phyloP scores from a whole-genome alignment of 1,140 invertebrate species.

The Anastrepha ludens region DNA sequence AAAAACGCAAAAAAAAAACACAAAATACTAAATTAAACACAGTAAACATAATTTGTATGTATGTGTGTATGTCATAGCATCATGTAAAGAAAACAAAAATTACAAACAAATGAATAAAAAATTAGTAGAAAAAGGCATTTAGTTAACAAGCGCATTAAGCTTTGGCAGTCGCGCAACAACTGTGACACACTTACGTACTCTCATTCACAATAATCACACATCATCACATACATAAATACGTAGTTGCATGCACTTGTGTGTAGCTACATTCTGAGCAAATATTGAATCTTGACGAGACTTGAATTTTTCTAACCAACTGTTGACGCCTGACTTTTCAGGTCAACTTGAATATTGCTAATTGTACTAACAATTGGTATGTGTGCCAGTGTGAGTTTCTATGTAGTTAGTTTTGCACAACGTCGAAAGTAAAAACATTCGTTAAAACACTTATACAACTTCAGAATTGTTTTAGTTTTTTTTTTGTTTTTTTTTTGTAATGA shows the following conservation, averaged over 20 bases:
- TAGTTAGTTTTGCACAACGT: not conserved
- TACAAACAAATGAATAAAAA: not conserved
- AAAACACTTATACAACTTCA: not conserved
- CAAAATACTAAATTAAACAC: not conserved
- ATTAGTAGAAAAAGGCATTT: not conserved
- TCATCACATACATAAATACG: not conserved
- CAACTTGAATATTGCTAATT: constrained; percentile 44
- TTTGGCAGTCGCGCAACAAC: constrained; percentile 32
- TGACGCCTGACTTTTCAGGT: constrained; percentile 27
- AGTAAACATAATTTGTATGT: not conserved
- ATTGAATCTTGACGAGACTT: constrained; percentile 10
- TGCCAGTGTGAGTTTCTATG: not conserved
- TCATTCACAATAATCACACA: no score
- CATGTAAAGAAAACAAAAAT: constrained; percentile 21
- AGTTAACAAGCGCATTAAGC: constrained; percentile 43
- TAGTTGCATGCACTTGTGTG: not conserved
- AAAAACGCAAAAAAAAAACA: not conserved
- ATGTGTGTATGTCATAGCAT: not conserved
- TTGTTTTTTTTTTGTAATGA: not conserved
- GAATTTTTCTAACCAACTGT: not conserved
- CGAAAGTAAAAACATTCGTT: constrained; percentile 11
- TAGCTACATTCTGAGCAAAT: not conserved
- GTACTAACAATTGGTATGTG: not conserved
- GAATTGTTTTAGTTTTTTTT: not conserved
- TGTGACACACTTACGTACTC: constrained; percentile 23